Percentiles rank a stretch among this genome's conserved stretches.
Conservation (phyloP, 2,113 vertebrate genomes). For the Brachyhypopomus gauderio region DNA sequence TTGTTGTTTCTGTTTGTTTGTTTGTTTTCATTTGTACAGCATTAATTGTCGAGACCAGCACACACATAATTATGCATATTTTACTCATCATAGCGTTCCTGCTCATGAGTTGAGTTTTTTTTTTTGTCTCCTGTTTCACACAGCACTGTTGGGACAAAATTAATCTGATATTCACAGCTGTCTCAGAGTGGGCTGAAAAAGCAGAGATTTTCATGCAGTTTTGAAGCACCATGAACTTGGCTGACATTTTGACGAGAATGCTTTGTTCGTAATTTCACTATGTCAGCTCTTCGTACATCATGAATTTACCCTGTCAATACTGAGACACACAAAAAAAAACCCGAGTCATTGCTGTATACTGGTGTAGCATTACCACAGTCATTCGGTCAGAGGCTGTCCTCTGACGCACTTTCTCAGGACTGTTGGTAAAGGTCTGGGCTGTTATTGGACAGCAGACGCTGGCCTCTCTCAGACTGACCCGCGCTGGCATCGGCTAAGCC, state of each 20-base stretch:
- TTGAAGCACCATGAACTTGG: not conserved
- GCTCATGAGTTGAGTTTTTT: not conserved
- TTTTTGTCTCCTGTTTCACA: not conserved
- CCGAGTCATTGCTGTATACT: not conserved
- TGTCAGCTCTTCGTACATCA: not conserved
- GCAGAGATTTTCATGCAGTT: not conserved
- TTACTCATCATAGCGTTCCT: not conserved
- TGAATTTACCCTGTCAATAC: not conserved
- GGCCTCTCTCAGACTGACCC: not conserved
- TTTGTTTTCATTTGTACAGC: not conserved
- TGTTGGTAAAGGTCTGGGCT: slow-evolving; percentile 2
- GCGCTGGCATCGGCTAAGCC: slow-evolving; percentile 21
- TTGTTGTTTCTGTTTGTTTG: not conserved
- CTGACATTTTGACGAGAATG: not conserved
- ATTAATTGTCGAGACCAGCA: not conserved
- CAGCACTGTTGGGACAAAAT: not conserved
- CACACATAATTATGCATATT: not conserved
- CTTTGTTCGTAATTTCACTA: not conserved
- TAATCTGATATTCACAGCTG: not conserved
- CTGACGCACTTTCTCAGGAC: not conserved
- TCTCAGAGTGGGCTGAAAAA: not conserved
- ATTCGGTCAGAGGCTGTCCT: not conserved
- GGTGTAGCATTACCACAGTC: not conserved
- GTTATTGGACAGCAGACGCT: not conserved
- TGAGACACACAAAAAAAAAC: not conserved